Evolutionary conservation across 2,113 vertebrate genomes (phyloP).

Genomic region (Eubucco bourcierii): DNA sequence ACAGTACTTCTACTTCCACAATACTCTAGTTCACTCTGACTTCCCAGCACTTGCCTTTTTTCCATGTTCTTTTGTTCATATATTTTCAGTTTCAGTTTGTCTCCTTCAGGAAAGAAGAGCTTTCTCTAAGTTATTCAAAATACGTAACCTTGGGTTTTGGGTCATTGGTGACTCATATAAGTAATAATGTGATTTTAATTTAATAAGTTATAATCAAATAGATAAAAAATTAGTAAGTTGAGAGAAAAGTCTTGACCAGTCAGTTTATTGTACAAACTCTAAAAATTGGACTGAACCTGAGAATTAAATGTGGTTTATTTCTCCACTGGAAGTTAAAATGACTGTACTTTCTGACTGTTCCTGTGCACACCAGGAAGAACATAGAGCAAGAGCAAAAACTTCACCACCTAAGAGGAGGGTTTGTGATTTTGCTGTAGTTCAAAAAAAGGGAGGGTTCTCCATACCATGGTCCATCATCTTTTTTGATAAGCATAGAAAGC

Average conservation of each 20-base stretch:
- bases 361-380: not conserved
- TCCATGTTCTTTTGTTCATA: not conserved
- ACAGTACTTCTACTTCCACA: not conserved
- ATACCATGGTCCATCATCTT: not conserved
- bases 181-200: not conserved
- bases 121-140: not conserved
- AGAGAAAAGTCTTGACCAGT: not conserved
- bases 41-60: not conserved
- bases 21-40: not conserved
- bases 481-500: not conserved
- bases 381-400: not conserved
- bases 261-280: not conserved
- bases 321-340: not conserved
- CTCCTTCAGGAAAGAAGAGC: not conserved
- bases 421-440: not conserved
- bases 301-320: not conserved
- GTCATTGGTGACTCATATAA: not conserved
- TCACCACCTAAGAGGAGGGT: not conserved
- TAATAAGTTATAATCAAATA: not conserved
- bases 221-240: not conserved
- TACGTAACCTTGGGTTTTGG: not conserved
- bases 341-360: not conserved
- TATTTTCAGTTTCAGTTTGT: not conserved
- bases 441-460: not conserved
- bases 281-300: not conserved